phyloP scores from a whole-genome alignment of 1,140 invertebrate species.

The Ruditapes philippinarum region DNA sequence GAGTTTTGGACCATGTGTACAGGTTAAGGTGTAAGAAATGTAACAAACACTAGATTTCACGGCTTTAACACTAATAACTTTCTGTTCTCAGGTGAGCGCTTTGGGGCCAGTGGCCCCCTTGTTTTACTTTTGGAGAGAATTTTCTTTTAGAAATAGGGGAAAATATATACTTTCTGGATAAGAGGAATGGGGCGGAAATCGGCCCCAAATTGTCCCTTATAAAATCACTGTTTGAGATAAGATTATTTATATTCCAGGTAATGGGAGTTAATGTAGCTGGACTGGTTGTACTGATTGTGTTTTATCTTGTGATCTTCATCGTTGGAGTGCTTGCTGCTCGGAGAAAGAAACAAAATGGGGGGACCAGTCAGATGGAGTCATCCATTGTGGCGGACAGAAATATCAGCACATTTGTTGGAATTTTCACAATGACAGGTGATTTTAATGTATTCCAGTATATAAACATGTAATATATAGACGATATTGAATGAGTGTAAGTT shows the following conservation, averaged over 20 bases:
- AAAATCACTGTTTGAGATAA: background rate
- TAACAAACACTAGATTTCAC: too few species aligned
- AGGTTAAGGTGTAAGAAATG: too few species aligned
- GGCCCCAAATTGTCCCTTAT: background rate
- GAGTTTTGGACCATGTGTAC: too few species aligned
- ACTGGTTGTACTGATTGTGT: slow-evolving; percentile 72
- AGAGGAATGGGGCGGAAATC: too few species aligned
- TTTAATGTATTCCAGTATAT: background rate
- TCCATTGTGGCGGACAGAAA: slow-evolving; percentile 83
- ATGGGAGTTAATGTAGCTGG: slow-evolving; percentile 75
- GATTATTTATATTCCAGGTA: background rate
- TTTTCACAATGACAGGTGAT: slow-evolving; percentile 85
- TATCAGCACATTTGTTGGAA: slow-evolving; percentile 80
- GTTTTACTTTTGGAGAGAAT: too few species aligned
- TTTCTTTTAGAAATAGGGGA: too few species aligned
- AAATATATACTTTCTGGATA: too few species aligned
- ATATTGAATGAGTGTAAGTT: too few species aligned
- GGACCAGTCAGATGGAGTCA: slow-evolving; percentile 68
- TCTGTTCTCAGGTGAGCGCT: too few species aligned
- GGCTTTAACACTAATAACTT: too few species aligned
- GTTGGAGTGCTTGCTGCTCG: slow-evolving; percentile 76
- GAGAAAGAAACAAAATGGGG: slow-evolving; percentile 39
- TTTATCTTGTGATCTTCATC: slow-evolving; percentile 74
- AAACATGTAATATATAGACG: too few species aligned
- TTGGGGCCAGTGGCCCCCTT: too few species aligned